Evolutionary conservation across 2,888 invertebrate species (phyloP).

Genomic region (Lacanobia wlatinum): DNA sequence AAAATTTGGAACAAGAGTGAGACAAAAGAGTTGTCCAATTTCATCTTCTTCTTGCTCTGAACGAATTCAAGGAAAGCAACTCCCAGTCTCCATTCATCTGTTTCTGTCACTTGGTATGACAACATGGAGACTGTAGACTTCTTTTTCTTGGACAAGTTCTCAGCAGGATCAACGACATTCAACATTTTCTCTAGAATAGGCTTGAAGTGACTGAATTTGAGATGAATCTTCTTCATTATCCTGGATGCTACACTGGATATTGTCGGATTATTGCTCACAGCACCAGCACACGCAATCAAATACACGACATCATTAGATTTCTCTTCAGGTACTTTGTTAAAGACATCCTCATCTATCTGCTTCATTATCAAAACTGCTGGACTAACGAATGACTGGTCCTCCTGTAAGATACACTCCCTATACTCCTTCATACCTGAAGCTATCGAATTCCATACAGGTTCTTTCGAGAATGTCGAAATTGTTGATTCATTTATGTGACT

Average conservation of each 20-base stretch:
- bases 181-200: constrained; percentile 92
- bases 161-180: constrained; percentile 84
- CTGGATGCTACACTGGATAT: constrained; percentile 91
- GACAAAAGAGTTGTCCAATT: constrained; percentile 92
- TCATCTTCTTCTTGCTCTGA: constrained; percentile 96
- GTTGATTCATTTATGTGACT: constrained; percentile 90
- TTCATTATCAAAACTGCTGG: constrained; percentile 90
- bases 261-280: constrained; percentile 91
- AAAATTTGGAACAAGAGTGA: constrained; percentile 94
- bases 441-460: constrained; percentile 91
- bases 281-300: constrained; percentile 89
- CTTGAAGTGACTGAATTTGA: constrained; percentile 92
- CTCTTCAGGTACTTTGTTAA: constrained; percentile 85
- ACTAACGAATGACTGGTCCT: constrained; percentile 78
- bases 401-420: constrained; percentile 83
- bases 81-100: constrained; percentile 94
- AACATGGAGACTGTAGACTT: constrained; percentile 85
- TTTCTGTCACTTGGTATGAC: constrained; percentile 92
- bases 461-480: constrained; percentile 80
- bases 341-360: constrained; percentile 90
- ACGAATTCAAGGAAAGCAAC: constrained; percentile 95
- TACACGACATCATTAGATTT: constrained; percentile 88
- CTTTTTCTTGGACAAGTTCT: constrained; percentile 81
- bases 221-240: constrained; percentile 92
- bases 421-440: constrained; percentile 89